phyloP scores from a whole-genome alignment of 1,140 invertebrate species.

The Reticulitermes speratus region DNA sequence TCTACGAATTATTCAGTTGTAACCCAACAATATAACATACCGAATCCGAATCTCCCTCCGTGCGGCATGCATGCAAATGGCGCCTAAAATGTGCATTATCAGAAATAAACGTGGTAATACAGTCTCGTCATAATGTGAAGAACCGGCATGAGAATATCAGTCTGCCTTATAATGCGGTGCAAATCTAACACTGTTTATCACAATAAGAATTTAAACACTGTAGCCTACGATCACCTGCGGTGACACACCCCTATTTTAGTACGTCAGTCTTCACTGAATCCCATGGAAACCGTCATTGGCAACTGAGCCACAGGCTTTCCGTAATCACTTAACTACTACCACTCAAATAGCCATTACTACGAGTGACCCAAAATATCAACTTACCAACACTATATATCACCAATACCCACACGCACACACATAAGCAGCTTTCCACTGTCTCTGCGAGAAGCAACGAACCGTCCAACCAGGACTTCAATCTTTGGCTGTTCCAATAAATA shows the following conservation, averaged over 20 bases:
- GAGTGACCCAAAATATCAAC: not conserved
- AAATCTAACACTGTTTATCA: too few species aligned
- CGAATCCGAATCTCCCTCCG: conserved; percentile 11
- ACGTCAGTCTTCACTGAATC: not conserved
- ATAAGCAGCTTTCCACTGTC: not conserved
- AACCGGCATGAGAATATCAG: not conserved
- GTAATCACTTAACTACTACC: not conserved
- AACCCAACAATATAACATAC: not conserved
- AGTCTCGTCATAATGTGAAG: not conserved
- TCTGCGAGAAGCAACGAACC: not conserved
- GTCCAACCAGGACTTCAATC: not conserved
- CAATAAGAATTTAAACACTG: too few species aligned
- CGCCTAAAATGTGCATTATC: conserved; percentile 6
- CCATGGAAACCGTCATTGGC: not conserved
- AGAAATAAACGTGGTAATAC: not conserved
- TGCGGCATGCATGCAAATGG: conserved; percentile 13
- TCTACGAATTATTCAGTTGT: too few species aligned
- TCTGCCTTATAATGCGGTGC: too few species aligned
- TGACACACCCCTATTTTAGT: conserved; percentile 2
- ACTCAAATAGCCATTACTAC: too few species aligned
- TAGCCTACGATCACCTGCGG: not conserved
- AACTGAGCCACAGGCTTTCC: not conserved
- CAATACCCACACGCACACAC: not conserved
- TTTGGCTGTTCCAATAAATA: not conserved
- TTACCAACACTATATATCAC: conserved; percentile 4